These are phyloP conservation scores for Cynaeus angustus DNA, from an alignment of 2,888 invertebrate species.

Conservation along the genomic window DNA sequence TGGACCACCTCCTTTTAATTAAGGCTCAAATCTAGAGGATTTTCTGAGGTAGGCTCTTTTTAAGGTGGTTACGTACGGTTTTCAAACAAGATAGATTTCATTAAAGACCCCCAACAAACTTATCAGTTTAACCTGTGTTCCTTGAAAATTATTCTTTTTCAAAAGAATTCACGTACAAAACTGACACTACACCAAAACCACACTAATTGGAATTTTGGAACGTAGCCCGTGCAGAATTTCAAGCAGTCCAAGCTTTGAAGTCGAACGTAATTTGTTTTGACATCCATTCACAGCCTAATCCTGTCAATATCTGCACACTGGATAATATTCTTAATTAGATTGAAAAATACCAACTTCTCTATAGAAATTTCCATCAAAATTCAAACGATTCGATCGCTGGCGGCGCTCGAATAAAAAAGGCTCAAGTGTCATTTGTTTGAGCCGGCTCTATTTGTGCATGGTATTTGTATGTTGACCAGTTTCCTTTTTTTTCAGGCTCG, in stretches of 20 bases:
- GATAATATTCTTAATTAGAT: conserved; percentile 18
- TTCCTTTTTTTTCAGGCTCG: conserved; percentile 69
- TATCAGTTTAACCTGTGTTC: conserved; percentile 4
- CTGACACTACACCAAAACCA: not conserved
- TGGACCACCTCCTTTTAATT: not conserved
- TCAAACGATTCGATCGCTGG: not conserved
- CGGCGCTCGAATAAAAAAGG: conserved; percentile 1
- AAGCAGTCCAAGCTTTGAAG: conserved; percentile 9
- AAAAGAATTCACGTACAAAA: conserved; percentile 4
- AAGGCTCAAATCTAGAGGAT: conserved; percentile 4
- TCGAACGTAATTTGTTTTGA: conserved; percentile 27
- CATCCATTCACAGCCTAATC: conserved; percentile 5
- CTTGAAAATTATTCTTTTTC: conserved; percentile 9
- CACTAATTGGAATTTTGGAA: conserved; percentile 11
- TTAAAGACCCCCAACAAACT: conserved; percentile 15
- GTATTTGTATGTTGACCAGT: conserved; percentile 10
- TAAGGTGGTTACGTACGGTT: conserved; percentile 18
- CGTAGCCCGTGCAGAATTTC: not conserved
- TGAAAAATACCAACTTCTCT: not conserved
- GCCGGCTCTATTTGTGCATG: conserved; percentile 3
- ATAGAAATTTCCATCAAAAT: conserved; percentile 4
- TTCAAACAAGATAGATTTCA: conserved; percentile 32
- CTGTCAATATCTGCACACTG: conserved; percentile 15
- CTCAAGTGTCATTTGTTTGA: conserved; percentile 7
- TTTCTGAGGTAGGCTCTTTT: conserved; percentile 1